Evolutionary conservation across 2,113 vertebrate species (phyloP), one percentile per base, ranked within the genome.

Genomic region (Grallaria varia): DNA sequence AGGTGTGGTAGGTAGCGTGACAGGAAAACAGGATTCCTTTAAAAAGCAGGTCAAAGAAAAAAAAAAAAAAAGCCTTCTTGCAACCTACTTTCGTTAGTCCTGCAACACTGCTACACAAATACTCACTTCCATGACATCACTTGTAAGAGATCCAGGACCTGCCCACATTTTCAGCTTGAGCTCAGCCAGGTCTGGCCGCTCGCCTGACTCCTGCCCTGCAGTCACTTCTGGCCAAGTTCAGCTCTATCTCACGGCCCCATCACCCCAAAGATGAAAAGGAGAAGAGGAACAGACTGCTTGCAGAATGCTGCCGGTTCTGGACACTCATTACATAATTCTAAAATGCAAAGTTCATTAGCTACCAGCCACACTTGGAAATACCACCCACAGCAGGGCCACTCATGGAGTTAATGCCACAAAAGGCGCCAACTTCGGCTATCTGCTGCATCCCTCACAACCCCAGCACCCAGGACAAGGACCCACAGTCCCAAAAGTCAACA

Each of bases 281-380:
- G 63, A 96, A 95, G 90, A 90, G 79, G 90, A 95, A 92, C 11
- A 25, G 59, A 68, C 83, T 74, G 72, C 63, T 60, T 52, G 71
- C 89, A 86, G 71, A 63, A 62, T 0, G 0, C 4, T 77, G 52
- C 31, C 5, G 21, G 64, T 7, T 59, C 73, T 4, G 8, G 72
- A 85, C 12, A 6, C 27, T 47, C 55, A 47, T 53, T 71, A 86
- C 73, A 63, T 59, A 59, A 72, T 3, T 45, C 35, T 42, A 18
- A 71, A 64, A 76, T n/a, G 31, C 25, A n/a, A 63, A 72, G 45
- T 10, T 23, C 56, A 2, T 7, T 10, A 86, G 68, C 22, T 22
- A 45, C 42, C 3, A 4, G 66, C 3, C n/a, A 12, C 3, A 1
- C 55, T 17, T 6, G 40, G 22, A 42, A 66, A 66, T 1, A 8